Conservation (phyloP, 2,888 invertebrate species). For the Metopia argyrocephala region DNA sequence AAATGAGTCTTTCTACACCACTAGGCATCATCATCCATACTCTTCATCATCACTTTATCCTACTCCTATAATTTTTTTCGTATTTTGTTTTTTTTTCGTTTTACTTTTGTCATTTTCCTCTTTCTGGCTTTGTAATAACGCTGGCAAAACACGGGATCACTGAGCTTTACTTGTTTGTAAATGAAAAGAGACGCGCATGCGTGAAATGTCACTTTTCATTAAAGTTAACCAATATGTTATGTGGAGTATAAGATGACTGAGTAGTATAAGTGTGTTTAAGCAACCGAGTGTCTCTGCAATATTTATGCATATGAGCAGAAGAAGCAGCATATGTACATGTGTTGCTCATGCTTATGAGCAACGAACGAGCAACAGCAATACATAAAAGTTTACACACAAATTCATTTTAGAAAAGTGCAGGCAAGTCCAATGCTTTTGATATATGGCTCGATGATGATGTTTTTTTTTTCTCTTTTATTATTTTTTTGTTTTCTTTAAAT, state of each 20-base stretch:
- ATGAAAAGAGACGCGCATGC: constrained; percentile 69
- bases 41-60: constrained; percentile 18
- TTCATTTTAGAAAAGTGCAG: background rate
- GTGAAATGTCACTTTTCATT: constrained; percentile 78
- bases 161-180: constrained; percentile 40
- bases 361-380: constrained; percentile 34
- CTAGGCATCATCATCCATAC: constrained; percentile 50
- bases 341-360: constrained; percentile 53
- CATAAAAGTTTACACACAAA: background rate
- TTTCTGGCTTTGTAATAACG: background rate
- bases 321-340: constrained; percentile 41
- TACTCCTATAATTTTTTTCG: no score
- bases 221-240: constrained; percentile 67
- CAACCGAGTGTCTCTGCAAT: constrained; percentile 22
- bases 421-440: constrained; percentile 19
- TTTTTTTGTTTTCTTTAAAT: background rate
- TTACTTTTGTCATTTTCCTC: constrained; percentile 12
- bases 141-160: no score
- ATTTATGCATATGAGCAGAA: constrained; percentile 54
- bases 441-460: constrained; percentile 34
- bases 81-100: background rate
- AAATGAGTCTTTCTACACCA: constrained; percentile 67
- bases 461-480: constrained; percentile 24
- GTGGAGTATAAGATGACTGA: constrained; percentile 46
- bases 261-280: constrained; percentile 27